Conservation (phyloP, 2,888 invertebrate genomes). For the Lissocephala sabroskyi region DNA sequence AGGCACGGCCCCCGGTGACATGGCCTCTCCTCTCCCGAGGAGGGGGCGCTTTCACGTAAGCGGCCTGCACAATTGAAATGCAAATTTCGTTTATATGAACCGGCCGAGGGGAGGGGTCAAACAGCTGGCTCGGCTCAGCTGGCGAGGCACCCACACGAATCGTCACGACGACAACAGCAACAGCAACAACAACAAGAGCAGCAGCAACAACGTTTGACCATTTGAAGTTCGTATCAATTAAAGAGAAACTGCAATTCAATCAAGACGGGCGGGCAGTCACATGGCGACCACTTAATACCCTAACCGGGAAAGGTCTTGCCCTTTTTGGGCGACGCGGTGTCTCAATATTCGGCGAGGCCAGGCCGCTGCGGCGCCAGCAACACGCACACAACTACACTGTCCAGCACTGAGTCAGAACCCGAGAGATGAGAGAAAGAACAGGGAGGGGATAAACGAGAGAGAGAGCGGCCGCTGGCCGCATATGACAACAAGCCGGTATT, state of each 20-base stretch:
- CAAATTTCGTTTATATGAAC: constrained; percentile 19
- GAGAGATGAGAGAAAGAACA: constrained; percentile 13
- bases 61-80: constrained; percentile 43
- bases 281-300: neutral
- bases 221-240: constrained; percentile 70
- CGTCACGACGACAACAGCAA: neutral
- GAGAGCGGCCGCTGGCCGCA: constrained; percentile 6
- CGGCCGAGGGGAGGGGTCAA: constrained; percentile 28
- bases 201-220: constrained; percentile 25
- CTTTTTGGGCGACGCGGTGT: constrained; percentile 12
- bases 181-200: constrained; percentile 19
- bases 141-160: constrained; percentile 23
- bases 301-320: constrained; percentile 13
- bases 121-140: constrained; percentile 45
- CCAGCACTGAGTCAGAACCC: constrained; percentile 56
- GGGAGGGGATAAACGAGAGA: constrained; percentile 8
- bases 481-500: constrained; percentile 62
- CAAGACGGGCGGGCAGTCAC: constrained; percentile 3
- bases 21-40: no score
- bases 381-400: constrained; percentile 51
- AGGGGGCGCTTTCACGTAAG: constrained; percentile 1
- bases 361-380: constrained; percentile 36
- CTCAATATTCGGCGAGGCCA: constrained; percentile 27
- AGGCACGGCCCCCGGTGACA: neutral
- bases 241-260: constrained; percentile 55